Conservation (phyloP, 2,888 invertebrate genomes). For the Tortricodes alternella region DNA sequence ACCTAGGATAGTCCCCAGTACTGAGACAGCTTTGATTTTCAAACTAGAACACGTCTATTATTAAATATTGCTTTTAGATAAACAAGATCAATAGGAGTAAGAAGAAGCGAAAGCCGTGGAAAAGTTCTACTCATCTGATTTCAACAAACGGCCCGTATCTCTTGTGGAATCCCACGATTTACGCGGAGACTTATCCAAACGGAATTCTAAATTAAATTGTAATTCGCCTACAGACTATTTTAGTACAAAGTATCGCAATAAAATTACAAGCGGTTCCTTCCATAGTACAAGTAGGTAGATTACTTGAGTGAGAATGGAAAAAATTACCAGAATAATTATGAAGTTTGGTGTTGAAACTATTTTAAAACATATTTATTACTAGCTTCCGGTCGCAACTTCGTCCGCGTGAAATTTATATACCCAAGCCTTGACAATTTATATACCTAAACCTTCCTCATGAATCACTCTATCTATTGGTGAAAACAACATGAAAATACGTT, state of each 20-base stretch:
- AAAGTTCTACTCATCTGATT: conserved; percentile 2
- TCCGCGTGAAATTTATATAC: no score
- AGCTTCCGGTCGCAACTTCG: no score
- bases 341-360: no score
- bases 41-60: neutral
- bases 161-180: conserved; percentile 21
- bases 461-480: no score
- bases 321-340: neutral
- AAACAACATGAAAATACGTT: no score
- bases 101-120: neutral
- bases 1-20: neutral
- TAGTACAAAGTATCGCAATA: neutral
- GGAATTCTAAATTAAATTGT: conserved; percentile 13
- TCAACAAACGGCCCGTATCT: conserved; percentile 19
- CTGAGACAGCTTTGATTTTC: neutral
- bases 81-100: neutral
- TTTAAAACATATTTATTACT: no score
- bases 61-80: neutral
- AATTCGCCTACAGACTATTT: neutral
- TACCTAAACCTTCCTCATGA: no score
- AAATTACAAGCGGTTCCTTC: neutral
- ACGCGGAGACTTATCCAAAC: conserved; percentile 9
- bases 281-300: neutral
- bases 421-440: no score
- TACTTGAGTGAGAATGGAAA: neutral